Base-by-base conservation (phyloP, 2,888 invertebrate genomes). In the Theretra japonica region DNA sequence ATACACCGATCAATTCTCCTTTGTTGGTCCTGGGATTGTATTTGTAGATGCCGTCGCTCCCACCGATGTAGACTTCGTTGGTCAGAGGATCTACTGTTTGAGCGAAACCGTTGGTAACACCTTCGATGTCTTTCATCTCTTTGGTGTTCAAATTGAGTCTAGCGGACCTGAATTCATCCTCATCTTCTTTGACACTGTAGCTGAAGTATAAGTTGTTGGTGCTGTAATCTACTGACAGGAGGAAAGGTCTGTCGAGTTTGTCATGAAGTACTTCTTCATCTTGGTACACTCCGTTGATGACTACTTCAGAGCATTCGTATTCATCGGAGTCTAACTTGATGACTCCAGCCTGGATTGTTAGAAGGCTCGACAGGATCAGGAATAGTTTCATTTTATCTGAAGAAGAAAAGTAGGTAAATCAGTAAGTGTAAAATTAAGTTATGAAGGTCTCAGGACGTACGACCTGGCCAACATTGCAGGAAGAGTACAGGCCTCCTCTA, bases 141-240 rank as follows among this genome's bases (percentile, higher is more conserved):
- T 89, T 89, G 0, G 86, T 88, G 48, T 89, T 84, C 6, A 93
- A 75, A 72, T 91, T 84, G 0, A 92, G 73, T 76, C 84, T 86
- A 0, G 88, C 89, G 5, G 87, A 84, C 78, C 81, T 86, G 74
- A 86, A 90, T 71, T 76, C 75, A 6, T 88, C 88, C 0, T 86
- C 88, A 0, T 83, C 74, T 59, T 75, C 70, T 25, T 83, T 79
- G 0, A 85, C 25, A 68, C 85, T 91, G 75, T 89, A 89, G 72
- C 91, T 93, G 75, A 92, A 93, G 75, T 89, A 93, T 0, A 92
- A 73, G 2, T 81, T 86, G 70, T 91, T 88, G 0, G 84, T 87
- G 72, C 82, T 86, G 75, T 86, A 82, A 70, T 92, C 91, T 19
- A 89, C 85, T 1, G 88, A 79, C 56, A 93, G 76, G 4, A 87